Evolutionary conservation across 2,888 invertebrate species (phyloP).

Genomic region (Pristionchus mayeri): DNA sequence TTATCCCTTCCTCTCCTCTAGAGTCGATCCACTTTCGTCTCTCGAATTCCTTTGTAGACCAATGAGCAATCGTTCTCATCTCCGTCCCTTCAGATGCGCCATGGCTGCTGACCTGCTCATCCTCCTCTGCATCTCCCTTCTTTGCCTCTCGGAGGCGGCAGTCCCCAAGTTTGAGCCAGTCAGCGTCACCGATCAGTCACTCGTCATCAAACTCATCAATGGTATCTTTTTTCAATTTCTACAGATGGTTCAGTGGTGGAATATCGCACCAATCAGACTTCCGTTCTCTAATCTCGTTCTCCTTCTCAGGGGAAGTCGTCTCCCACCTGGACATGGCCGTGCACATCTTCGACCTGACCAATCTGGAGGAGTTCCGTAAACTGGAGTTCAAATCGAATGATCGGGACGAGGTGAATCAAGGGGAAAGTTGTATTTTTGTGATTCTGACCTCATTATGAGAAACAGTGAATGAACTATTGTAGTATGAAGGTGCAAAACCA

Average conservation of each 20-base stretch:
- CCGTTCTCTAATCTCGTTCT: too few relatives aligned
- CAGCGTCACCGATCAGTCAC: slow-evolving; percentile 16
- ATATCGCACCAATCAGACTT: too few relatives aligned
- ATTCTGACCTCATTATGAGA: too few relatives aligned
- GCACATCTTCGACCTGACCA: slow-evolving; percentile 50
- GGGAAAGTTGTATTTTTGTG: neutral
- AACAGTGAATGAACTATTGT: too few relatives aligned
- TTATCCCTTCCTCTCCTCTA: slow-evolving; percentile 12
- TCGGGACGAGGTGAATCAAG: slow-evolving; percentile 26
- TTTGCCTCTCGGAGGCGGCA: neutral
- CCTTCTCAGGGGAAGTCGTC: slow-evolving; percentile 18
- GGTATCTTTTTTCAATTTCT: slow-evolving; percentile 2
- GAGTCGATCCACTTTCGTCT: slow-evolving; percentile 27
- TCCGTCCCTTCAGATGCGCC: neutral
- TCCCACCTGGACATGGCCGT: slow-evolving; percentile 49
- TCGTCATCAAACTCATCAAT: slow-evolving; percentile 48
- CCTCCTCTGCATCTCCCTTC: neutral
- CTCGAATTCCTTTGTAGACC: too few relatives aligned
- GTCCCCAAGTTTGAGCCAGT: slow-evolving; percentile 45
- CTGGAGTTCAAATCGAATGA: slow-evolving; percentile 30
- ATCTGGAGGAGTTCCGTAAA: slow-evolving; percentile 42
- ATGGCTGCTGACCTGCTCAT: neutral
- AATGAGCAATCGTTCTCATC: neutral
- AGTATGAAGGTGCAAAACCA: too few relatives aligned
- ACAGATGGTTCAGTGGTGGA: neutral